A percentile compares a stretch with the other conserved stretches of the same genome.
phyloP scores from a whole-genome alignment of 1,140 invertebrate species.

The Whitmania pigra region DNA sequence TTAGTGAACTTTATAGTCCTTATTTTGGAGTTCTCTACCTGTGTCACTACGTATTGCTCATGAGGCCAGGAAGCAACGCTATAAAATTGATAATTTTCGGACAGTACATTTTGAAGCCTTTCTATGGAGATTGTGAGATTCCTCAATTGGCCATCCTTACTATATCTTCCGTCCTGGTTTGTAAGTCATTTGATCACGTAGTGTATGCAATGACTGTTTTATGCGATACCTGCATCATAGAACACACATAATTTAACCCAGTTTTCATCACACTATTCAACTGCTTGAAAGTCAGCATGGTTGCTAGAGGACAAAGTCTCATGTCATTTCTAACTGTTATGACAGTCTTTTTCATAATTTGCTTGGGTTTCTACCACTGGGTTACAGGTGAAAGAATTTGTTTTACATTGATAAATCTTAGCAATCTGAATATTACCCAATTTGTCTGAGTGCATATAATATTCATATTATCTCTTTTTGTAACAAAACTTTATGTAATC shows the following conservation, averaged over 20 bases:
- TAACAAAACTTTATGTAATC: no score
- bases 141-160: neutral
- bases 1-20: constrained; percentile 16
- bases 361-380: neutral
- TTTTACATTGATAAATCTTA: no score
- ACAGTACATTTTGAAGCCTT: constrained; percentile 38
- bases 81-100: constrained; percentile 39
- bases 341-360: constrained; percentile 7
- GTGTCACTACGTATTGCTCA: constrained; percentile 39
- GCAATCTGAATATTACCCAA: no score
- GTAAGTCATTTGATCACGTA: neutral
- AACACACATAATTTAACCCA: neutral
- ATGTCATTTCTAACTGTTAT: neutral
- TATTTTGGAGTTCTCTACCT: constrained; percentile 25
- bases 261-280: constrained; percentile 12
- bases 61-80: constrained; percentile 57
- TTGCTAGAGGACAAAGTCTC: constrained; percentile 11
- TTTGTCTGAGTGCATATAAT: no score
- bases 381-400: neutral
- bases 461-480: no score
- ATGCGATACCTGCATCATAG: no score
- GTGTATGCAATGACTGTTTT: no score
- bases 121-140: constrained; percentile 34
- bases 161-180: neutral
- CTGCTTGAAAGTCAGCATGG: constrained; percentile 6